Evolutionary conservation across 2,113 vertebrate genomes (phyloP).

Genomic region (Emydocephalus ijimae): DNA sequence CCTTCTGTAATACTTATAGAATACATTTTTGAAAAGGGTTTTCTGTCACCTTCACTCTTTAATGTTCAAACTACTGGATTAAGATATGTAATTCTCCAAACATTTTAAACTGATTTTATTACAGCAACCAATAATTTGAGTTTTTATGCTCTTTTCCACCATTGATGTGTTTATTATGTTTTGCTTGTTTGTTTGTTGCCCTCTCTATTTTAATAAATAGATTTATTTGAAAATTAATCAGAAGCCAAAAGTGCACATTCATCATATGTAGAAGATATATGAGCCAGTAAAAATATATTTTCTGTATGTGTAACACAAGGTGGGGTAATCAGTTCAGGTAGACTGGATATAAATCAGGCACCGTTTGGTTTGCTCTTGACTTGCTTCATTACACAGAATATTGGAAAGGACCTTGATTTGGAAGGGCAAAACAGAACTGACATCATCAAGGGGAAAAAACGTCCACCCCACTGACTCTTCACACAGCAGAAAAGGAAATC

Average conservation of each 20-base stretch:
- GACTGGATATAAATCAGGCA: not conserved
- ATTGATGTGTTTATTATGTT: not conserved
- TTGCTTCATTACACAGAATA: not conserved
- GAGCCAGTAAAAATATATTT: not conserved
- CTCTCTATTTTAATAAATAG: not conserved
- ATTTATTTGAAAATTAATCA: not conserved
- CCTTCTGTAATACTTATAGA: not conserved
- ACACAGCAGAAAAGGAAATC: conserved; percentile 3
- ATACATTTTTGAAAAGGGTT: not conserved
- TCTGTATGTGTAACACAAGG: not conserved
- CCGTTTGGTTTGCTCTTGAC: not conserved
- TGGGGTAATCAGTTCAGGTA: not conserved
- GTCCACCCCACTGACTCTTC: not conserved
- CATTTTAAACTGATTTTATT: not conserved
- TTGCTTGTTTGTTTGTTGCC: not conserved
- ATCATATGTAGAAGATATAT: not conserved
- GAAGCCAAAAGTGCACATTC: not conserved
- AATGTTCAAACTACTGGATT: not conserved
- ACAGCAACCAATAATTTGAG: not conserved
- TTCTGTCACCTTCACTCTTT: not conserved
- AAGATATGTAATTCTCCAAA: not conserved
- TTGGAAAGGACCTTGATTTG: not conserved
- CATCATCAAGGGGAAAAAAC: not conserved
- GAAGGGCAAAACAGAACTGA: not conserved
- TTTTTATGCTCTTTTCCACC: not conserved